Evolutionary conservation across 2,797 vertebrate species (phyloP).

Genomic region (Epinephelus awoara): DNA sequence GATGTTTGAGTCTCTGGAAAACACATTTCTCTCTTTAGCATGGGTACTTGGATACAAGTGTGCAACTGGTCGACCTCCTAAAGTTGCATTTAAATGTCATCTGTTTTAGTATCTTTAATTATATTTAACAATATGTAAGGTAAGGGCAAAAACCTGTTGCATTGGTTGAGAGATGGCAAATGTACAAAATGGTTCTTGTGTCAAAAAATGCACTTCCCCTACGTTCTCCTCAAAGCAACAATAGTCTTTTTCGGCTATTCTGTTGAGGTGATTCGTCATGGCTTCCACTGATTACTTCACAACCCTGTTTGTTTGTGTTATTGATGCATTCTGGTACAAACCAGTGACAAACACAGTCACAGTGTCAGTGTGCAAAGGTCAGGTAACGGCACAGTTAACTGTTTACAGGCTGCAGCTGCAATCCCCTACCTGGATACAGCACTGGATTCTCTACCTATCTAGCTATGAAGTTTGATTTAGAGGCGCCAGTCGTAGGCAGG

Average conservation of each 20-base stretch:
- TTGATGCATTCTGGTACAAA: constrained; percentile 16
- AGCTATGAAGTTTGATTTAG: background rate
- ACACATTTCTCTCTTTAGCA: background rate
- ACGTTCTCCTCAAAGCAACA: constrained; percentile 3
- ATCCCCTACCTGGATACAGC: constrained; percentile 15
- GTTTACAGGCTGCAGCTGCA: constrained; percentile 11
- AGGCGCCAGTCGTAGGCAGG: background rate
- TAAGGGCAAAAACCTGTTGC: background rate
- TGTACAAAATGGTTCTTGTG: background rate
- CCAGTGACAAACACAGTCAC: constrained; percentile 17
- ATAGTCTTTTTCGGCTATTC: background rate
- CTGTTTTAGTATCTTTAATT: background rate
- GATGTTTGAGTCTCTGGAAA: background rate
- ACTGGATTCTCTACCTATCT: background rate
- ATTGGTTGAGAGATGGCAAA: background rate
- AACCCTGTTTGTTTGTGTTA: background rate
- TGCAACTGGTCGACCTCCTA: background rate
- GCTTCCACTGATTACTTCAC: background rate
- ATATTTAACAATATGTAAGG: background rate
- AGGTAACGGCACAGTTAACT: constrained; percentile 15
- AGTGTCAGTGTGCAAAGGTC: constrained; percentile 53
- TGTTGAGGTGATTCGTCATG: background rate
- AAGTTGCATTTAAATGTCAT: background rate
- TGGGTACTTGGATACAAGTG: background rate
- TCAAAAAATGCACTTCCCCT: background rate